Conservation (phyloP, 2,113 vertebrate species). For the Ellobius talpinus region DNA sequence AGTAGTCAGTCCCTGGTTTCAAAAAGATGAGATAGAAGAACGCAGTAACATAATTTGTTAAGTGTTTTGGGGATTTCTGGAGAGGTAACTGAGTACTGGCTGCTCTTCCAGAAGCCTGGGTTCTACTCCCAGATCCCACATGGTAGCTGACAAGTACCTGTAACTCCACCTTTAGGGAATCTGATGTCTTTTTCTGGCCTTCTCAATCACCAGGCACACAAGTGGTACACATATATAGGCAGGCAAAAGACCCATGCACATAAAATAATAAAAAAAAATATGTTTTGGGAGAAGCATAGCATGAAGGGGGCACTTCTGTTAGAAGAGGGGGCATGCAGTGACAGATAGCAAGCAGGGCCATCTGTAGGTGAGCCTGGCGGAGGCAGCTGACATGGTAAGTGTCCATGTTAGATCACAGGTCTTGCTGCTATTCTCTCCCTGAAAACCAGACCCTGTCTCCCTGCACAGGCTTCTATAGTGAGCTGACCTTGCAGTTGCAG, state of each 20-base stretch:
- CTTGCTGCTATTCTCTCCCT: not conserved
- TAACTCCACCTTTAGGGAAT: not conserved
- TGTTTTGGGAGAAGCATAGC: not conserved
- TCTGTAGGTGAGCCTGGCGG: not conserved
- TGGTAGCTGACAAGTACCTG: not conserved
- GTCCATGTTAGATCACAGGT: not conserved
- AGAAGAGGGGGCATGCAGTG: not conserved
- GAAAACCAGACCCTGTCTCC: not conserved
- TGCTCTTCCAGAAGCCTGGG: not conserved
- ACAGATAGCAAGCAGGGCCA: not conserved
- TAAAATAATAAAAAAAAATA: too few relatives aligned
- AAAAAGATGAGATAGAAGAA: not conserved
- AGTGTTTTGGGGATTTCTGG: not conserved
- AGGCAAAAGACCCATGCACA: not conserved
- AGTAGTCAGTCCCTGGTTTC: not conserved
- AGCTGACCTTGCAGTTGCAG: not conserved
- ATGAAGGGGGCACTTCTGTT: not conserved
- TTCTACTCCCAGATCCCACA: not conserved
- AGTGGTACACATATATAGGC: not conserved
- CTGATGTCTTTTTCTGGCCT: not conserved
- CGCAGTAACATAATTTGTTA: not conserved
- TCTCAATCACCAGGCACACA: not conserved
- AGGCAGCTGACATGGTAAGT: not conserved
- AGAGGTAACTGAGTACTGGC: not conserved
- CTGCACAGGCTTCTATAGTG: not conserved